Conservation (phyloP, 2,888 invertebrate species). For the Brachycybe producta region DNA sequence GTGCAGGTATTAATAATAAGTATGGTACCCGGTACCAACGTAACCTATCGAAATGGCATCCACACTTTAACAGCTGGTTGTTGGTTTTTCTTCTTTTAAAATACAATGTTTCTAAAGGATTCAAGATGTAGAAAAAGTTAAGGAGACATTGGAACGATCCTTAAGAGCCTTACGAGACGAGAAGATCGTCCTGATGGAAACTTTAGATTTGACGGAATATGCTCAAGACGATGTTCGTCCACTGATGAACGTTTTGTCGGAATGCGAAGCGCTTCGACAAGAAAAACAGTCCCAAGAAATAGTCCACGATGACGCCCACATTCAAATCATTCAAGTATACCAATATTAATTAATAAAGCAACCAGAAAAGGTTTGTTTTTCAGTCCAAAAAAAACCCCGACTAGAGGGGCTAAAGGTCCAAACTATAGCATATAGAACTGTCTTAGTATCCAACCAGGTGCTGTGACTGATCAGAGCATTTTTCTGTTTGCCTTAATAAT, state of each 20-base stretch:
- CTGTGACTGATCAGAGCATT: too few species aligned
- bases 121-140: background rate
- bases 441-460: too few species aligned
- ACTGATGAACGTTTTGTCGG: conserved; percentile 1
- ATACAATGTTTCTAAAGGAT: conserved; percentile 5
- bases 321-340: conserved; percentile 6
- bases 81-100: too few species aligned
- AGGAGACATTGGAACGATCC: background rate
- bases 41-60: too few species aligned
- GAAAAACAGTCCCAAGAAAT: conserved; percentile 6
- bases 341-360: background rate
- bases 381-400: background rate
- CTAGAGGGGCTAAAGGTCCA: too few species aligned
- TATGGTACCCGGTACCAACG: too few species aligned
- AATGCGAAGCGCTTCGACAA: conserved; percentile 1
- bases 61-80: too few species aligned
- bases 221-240: conserved; percentile 8
- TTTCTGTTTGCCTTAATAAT: too few species aligned
- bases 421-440: too few species aligned
- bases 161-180: conserved; percentile 1
- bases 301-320: conserved; percentile 10
- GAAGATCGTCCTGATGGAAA: background rate
- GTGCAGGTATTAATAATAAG: too few species aligned
- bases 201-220: conserved; percentile 3
- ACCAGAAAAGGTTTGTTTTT: background rate